These are phyloP conservation scores for Vespertilio murinus DNA, from an alignment of 2,797 vertebrate genomes.

Conservation along the genomic window DNA sequence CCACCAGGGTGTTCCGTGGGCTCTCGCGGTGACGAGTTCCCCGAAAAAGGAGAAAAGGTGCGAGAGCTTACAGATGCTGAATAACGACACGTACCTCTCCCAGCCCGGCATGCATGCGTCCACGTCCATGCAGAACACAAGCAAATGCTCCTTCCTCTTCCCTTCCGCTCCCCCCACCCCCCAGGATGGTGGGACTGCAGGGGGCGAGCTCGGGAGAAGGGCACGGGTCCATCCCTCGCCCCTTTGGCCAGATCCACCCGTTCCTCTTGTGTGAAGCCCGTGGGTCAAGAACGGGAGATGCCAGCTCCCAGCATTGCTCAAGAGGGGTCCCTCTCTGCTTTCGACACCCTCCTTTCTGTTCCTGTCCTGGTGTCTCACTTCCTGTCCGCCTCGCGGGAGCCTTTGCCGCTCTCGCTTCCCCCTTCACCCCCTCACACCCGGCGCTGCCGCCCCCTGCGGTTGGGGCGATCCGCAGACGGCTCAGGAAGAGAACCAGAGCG, in stretches of 20 bases:
- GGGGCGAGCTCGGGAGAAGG: background rate
- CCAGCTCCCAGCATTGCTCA: background rate
- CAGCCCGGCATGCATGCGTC: background rate
- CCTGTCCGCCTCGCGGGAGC: background rate
- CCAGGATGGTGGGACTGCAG: background rate
- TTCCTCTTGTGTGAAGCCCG: background rate
- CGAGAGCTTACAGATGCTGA: background rate
- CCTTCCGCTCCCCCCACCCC: background rate
- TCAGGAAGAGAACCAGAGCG: too few relatives aligned
- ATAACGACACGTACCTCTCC: too few relatives aligned
- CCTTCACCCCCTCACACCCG: background rate
- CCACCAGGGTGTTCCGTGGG: background rate
- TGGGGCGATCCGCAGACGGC: background rate
- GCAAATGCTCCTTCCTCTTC: background rate
- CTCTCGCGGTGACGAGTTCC: background rate
- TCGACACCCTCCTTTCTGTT: background rate
- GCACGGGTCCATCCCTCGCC: background rate
- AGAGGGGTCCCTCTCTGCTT: background rate
- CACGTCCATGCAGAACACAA: background rate
- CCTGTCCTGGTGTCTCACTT: slow-evolving; percentile 11
- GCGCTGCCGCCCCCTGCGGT: background rate
- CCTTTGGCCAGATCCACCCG: background rate
- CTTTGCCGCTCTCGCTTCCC: slow-evolving; percentile 1
- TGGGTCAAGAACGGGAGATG: background rate
- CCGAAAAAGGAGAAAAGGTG: background rate